A percentile compares a stretch with the other conserved stretches of the same genome.
Evolutionary conservation across 2,113 vertebrate genomes (phyloP).

Genomic region (Zosterops pallidus): DNA sequence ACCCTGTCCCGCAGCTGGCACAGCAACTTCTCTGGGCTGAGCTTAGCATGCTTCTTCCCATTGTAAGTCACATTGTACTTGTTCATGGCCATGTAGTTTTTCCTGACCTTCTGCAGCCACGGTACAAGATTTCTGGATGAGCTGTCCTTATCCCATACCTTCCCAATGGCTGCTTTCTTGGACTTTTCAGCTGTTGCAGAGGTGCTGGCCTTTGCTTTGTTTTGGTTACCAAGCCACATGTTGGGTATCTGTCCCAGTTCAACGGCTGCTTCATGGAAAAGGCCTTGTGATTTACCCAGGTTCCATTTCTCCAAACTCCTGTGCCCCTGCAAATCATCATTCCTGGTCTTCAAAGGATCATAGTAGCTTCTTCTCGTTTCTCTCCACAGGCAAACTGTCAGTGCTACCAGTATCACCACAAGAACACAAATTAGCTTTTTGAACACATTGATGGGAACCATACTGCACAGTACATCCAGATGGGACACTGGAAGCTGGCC

Average conservation of each 20-base stretch:
- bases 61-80: slow-evolving; percentile 76
- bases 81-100: slow-evolving; percentile 73
- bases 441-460: slow-evolving; percentile 75
- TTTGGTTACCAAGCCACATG: not conserved
- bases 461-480: slow-evolving; percentile 60
- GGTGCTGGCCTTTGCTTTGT: not conserved
- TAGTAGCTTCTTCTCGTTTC: slow-evolving; percentile 71
- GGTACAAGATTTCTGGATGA: slow-evolving; percentile 72
- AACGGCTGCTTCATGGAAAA: not conserved
- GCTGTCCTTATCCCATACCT: slow-evolving; percentile 78
- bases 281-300: not conserved
- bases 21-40: slow-evolving; percentile 62
- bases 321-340: not conserved
- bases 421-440: slow-evolving; percentile 67
- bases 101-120: slow-evolving; percentile 73
- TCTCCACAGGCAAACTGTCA: slow-evolving; percentile 75
- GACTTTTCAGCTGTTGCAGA: not conserved
- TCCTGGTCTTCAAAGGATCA: slow-evolving; percentile 47
- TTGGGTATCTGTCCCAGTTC: not conserved
- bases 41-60: slow-evolving; percentile 53
- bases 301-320: slow-evolving; percentile 20
- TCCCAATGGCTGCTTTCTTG: slow-evolving; percentile 22
- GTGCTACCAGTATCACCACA: slow-evolving; percentile 66
- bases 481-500: slow-evolving; percentile 15
- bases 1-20: slow-evolving; percentile 74